These are phyloP conservation scores for Drosophila birchii DNA, from an alignment of 2,888 invertebrate species.

Conservation along the genomic window DNA sequence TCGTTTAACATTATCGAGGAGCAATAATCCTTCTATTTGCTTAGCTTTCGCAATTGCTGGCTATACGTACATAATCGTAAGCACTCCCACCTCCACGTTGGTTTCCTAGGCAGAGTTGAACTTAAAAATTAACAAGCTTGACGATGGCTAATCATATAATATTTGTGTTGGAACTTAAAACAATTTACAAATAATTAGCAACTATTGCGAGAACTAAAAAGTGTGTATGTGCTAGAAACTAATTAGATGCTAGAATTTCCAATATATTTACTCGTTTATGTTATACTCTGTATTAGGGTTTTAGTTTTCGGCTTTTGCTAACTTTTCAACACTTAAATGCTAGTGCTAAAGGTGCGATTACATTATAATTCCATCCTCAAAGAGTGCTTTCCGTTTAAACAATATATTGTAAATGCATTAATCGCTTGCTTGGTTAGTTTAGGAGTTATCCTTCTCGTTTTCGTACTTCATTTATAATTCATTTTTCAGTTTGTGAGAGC, in stretches of 20 bases:
- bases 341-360: constrained; percentile 73
- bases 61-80: constrained; percentile 35
- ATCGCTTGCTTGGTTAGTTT: constrained; percentile 47
- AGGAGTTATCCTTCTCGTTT: constrained; percentile 2
- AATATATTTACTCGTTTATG: constrained; percentile 52
- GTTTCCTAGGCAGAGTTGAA: constrained; percentile 43
- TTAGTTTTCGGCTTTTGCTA: constrained; percentile 55
- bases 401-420: constrained; percentile 70
- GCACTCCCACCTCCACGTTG: constrained; percentile 48
- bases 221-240: constrained; percentile 64
- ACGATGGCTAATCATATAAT: constrained; percentile 53
- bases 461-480: constrained; percentile 1
- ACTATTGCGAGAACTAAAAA: constrained; percentile 76
- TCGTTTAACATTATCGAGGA: constrained; percentile 65
- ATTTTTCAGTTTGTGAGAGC: constrained; percentile 18
- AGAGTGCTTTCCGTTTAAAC: constrained; percentile 43
- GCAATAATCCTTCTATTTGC: constrained; percentile 31
- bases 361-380: constrained; percentile 29
- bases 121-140: constrained; percentile 59
- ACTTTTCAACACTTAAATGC: constrained; percentile 76
- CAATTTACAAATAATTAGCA: constrained; percentile 72
- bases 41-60: constrained; percentile 14
- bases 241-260: constrained; percentile 70
- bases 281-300: constrained; percentile 25
- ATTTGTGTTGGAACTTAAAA: constrained; percentile 56